Percentiles rank a stretch among this genome's conserved stretches.
Conservation (phyloP, 1,140 invertebrate genomes). For the Asbolus verrucosus region DNA sequence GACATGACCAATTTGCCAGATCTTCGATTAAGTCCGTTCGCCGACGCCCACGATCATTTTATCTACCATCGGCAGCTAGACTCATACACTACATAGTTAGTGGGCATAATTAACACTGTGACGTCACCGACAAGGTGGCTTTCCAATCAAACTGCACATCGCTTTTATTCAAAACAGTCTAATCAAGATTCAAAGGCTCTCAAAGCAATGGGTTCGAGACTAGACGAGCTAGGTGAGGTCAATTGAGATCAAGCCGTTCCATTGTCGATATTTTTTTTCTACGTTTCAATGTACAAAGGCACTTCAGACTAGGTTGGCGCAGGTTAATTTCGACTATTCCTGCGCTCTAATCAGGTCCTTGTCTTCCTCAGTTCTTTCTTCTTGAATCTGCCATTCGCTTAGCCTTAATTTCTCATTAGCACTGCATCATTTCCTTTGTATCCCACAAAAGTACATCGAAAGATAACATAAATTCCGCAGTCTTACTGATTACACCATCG, state of each 20-base stretch:
- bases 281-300: constrained; percentile 29
- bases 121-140: constrained; percentile 8
- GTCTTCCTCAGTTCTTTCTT: constrained; percentile 1
- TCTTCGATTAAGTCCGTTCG: constrained; percentile 22
- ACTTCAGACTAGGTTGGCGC: constrained; percentile 18
- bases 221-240: constrained; percentile 24
- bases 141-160: constrained; percentile 11
- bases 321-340: constrained; percentile 24
- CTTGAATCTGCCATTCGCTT: no score
- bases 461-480: no score
- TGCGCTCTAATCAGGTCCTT: no score
- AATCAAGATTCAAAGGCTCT: constrained; percentile 31
- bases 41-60: constrained; percentile 15
- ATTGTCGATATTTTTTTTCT: constrained; percentile 36
- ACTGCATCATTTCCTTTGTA: no score
- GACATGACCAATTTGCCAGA: constrained; percentile 35
- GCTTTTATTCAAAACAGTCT: constrained; percentile 32
- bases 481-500: no score
- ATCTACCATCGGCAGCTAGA: constrained; percentile 14
- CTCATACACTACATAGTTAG: constrained; percentile 37
- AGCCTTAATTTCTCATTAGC: no score
- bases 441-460: no score
- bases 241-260: constrained; percentile 35
- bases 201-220: constrained; percentile 7
- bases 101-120: constrained; percentile 35